phyloP scores from a whole-genome alignment of 2,888 invertebrate species.

The Eucera pruinosa region DNA sequence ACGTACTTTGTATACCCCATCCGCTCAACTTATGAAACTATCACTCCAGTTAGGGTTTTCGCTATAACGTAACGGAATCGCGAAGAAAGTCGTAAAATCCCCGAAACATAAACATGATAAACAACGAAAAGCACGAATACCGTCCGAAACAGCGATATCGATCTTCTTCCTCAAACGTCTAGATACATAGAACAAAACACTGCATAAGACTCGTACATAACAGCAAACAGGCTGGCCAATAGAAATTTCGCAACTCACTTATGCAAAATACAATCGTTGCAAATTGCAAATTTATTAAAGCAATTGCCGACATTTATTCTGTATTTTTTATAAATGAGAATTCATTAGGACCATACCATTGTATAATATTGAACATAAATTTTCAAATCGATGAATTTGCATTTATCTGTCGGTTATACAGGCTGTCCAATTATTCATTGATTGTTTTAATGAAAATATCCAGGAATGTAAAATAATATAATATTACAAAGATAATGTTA shows the following conservation, averaged over 20 bases:
- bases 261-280: neutral
- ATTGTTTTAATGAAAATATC: neutral
- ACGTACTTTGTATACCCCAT: neutral
- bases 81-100: neutral
- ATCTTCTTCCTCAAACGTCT: neutral
- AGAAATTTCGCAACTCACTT: neutral
- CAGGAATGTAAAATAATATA: neutral
- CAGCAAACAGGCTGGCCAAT: constrained; percentile 24
- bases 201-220: neutral
- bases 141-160: neutral
- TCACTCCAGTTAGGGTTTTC: neutral
- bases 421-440: neutral
- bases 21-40: neutral
- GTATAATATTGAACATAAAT: neutral
- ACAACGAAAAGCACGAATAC: neutral
- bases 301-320: neutral
- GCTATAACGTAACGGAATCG: neutral
- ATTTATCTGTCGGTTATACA: neutral
- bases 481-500: neutral
- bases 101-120: constrained; percentile 15
- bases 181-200: constrained; percentile 22
- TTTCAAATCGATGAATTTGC: neutral
- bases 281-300: neutral
- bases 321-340: neutral
- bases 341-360: neutral